phyloP scores from a whole-genome alignment of 2,113 vertebrate genomes.

The Hystrix brachyura region DNA sequence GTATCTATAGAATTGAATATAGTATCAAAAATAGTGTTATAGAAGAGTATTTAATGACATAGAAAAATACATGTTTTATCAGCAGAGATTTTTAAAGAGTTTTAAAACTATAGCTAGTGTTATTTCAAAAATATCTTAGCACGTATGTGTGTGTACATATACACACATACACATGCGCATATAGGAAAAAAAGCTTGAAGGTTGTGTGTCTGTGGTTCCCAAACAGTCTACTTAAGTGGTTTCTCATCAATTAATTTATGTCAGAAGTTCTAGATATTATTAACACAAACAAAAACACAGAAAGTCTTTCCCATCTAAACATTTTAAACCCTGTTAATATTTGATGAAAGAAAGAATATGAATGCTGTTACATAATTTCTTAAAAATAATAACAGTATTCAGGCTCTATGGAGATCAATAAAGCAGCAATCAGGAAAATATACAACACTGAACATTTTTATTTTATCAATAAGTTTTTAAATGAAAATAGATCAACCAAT shows the following conservation, averaged over 20 bases:
- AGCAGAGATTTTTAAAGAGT: constrained; percentile 17
- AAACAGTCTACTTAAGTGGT: not conserved
- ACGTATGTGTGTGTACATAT: not conserved
- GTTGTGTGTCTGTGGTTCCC: not conserved
- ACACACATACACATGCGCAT: not conserved
- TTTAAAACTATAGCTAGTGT: not conserved
- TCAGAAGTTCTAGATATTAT: constrained; percentile 24
- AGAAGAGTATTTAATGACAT: constrained; percentile 32
- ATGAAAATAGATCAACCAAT: not conserved
- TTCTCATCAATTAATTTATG: constrained; percentile 40
- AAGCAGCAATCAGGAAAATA: not conserved
- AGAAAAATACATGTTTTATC: not conserved
- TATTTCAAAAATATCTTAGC: not conserved
- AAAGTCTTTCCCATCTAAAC: not conserved
- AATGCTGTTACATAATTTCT: not conserved
- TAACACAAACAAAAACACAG: not conserved
- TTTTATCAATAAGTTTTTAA: not conserved
- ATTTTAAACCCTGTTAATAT: not conserved
- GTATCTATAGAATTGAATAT: not conserved
- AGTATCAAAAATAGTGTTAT: constrained; percentile 15
- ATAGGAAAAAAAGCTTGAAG: not conserved
- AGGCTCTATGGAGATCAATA: not conserved
- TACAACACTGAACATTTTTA: not conserved
- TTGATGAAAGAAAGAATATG: not conserved
- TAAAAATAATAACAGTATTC: not conserved